phyloP scores from a whole-genome alignment of 2,113 vertebrate genomes.

The Scomber scombrus region DNA sequence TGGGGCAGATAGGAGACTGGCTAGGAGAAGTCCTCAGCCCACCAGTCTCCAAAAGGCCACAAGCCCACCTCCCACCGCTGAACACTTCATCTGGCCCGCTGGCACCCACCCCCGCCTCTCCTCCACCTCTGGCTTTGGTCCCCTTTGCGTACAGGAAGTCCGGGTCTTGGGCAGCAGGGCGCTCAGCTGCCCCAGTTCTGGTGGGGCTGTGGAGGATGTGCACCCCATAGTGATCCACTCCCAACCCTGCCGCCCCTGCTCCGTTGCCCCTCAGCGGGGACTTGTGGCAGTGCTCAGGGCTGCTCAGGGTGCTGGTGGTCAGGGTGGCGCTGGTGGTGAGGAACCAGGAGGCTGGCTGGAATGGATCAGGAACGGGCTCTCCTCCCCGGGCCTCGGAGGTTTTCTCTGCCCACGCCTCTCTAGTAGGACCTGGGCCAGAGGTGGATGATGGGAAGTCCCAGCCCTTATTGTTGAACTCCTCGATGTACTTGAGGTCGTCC shows the following conservation, averaged over 20 bases:
- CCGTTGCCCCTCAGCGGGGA: constrained; percentile 82
- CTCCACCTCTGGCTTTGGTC: constrained; percentile 84
- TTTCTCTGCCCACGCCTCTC: constrained; percentile 87
- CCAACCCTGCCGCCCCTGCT: constrained; percentile 53
- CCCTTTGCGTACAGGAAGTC: constrained; percentile 87
- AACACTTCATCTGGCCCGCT: constrained; percentile 86
- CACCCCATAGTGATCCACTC: constrained; percentile 85
- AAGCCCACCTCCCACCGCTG: constrained; percentile 87
- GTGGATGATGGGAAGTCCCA: constrained; percentile 87
- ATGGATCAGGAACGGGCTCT: constrained; percentile 80
- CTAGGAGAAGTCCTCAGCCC: constrained; percentile 83
- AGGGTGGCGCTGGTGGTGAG: constrained; percentile 95
- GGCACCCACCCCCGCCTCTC: constrained; percentile 79
- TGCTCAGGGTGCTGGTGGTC: constrained; percentile 94
- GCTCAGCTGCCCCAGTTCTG: constrained; percentile 80
- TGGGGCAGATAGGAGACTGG: constrained; percentile 85
- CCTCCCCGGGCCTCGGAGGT: constrained; percentile 79
- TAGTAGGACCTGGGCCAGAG: constrained; percentile 67
- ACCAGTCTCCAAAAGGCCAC: constrained; percentile 84
- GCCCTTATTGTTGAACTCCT: constrained; percentile 94
- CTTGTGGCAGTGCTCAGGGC: constrained; percentile 92
- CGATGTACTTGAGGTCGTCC: constrained; percentile 97
- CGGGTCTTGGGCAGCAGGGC: constrained; percentile 77
- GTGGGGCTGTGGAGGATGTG: constrained; percentile 89
- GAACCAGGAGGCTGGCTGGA: constrained; percentile 92